Evolutionary conservation across 2,113 vertebrate species (phyloP), one percentile per base, ranked within the genome.

Genomic region (Tragelaphus buxtoni): DNA sequence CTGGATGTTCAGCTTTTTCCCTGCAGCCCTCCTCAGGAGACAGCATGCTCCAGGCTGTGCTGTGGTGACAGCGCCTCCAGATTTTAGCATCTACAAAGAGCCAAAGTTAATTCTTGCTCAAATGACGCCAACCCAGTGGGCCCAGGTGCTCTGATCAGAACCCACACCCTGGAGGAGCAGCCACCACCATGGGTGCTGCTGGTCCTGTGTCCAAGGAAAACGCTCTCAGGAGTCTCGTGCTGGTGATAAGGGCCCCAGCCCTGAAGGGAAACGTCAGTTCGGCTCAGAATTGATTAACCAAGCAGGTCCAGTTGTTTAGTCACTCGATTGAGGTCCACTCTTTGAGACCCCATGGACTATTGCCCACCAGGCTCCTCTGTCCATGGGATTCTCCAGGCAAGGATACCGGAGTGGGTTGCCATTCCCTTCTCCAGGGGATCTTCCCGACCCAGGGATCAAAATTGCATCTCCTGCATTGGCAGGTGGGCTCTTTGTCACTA

Each of bases 181-280:
- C 53, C 7, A 1, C 17, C 7, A 2, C 26, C 10, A 0, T 1
- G 28, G 35, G 28, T 0, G 1, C 5, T 5, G 11, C 49, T 77
- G 42, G 14, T 20, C 2, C 13, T 4, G 4, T 1, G 17, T 69
- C 39, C 9, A 7, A 42, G 1, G 39, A 39, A 39, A 39, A 4
- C 39, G 39, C 14, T 18, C 53, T 12, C 12, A 51, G 7, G 56
- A 35, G 39, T 39, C 55, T 63, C 26, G 12, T 1, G 2, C 1
- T 39, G 55, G 39, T 8, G 56, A 2, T 26, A 16, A 55, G 28
- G 56, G 14, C 76, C 53, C 28, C 3, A 18, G 6, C 7, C 17
- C 28, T 32, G 13, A 60, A 26, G 2, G 28, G 13, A 77, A 7
- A 3, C 1, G 16, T 10, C 2, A 5, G 8, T 90, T 61, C 88